Evolutionary conservation across 2,797 vertebrate species (phyloP), one percentile per base, ranked within the genome.

Genomic region (Pseudomugil gertrudae): DNA sequence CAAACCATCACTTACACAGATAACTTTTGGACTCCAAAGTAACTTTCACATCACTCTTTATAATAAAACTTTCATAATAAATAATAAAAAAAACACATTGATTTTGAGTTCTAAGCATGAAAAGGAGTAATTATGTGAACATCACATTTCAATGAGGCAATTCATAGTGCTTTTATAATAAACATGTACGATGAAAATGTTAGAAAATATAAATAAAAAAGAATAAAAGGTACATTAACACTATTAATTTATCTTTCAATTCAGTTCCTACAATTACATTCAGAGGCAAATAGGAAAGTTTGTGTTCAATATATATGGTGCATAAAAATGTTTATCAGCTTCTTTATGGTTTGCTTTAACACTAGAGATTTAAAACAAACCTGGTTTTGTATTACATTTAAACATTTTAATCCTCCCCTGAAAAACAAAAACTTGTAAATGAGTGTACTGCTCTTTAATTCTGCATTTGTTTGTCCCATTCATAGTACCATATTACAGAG

Each of bases 1-100:
- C 47, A 69, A 67, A 1, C 40, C 64, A 38, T 61, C 35, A 36
- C 35, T 29, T 62, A 57, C 13, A 40, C 3, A 40, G 17, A 40
- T 4, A 40, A 40, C 4, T 40, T 40, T 17, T 17, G 6, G 19
- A n/a, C 6, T 43, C 40, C 19, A n/a, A n/a, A n/a, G 40, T 43
- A 5, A 9, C 17, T 19, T 43, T n/a, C 5, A 17, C 38, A 40
- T 40, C 3, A 1, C 38, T 40, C 15, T 4, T 40, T 40, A 29
- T 29, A 29, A 29, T n/a, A n/a, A n/a, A 3, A 13, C 13, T 4
- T 38, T 15, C 15, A 1, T 15, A 2, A 38, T 14, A 13, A 38
- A 4, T 14, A 36, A 36, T 14, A 2, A 40, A 19, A 40, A 40
- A 19, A 40, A 29, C 29, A 29, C 11, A 11, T 19, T 19, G 5